Conservation (phyloP, 30 jellyfish, hydroid and myxozoan genomes). For the Haliclystus octoradiatus region DNA sequence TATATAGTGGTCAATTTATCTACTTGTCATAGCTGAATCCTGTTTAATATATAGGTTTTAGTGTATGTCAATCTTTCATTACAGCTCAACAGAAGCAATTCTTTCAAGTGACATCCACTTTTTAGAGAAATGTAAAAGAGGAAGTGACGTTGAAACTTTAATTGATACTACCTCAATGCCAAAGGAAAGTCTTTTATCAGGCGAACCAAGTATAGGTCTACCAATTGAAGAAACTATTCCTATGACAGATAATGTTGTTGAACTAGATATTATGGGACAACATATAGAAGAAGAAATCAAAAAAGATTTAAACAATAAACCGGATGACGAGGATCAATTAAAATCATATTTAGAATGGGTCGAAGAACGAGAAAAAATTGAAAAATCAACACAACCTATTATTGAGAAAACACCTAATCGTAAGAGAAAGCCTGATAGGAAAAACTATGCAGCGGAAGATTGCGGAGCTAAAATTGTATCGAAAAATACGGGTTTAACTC, state of each 20-base stretch:
- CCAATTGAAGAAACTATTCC: background rate
- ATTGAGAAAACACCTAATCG: constrained; percentile 15
- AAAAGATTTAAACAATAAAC: too few species aligned
- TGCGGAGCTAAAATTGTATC: constrained; percentile 97
- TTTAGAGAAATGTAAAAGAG: background rate
- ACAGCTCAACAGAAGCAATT: background rate
- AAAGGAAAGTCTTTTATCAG: background rate
- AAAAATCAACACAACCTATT: constrained; percentile 1
- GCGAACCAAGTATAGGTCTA: background rate
- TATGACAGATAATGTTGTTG: background rate
- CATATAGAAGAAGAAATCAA: background rate
- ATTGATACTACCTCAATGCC: background rate
- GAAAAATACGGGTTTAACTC: constrained; percentile 63
- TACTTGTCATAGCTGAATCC: too few species aligned
- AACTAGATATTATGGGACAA: background rate
- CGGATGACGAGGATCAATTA: too few species aligned
- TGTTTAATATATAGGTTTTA: too few species aligned
- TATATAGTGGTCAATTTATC: too few species aligned
- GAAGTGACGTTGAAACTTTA: background rate
- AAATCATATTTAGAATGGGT: background rate
- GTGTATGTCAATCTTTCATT: too few species aligned
- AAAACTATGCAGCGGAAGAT: constrained; percentile 88
- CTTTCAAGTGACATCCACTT: background rate
- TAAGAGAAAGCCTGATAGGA: constrained; percentile 5
- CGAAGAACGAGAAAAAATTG: constrained; percentile 6